Base-by-base conservation (phyloP, 2,888 invertebrate genomes). In the Saturnia japonica region DNA sequence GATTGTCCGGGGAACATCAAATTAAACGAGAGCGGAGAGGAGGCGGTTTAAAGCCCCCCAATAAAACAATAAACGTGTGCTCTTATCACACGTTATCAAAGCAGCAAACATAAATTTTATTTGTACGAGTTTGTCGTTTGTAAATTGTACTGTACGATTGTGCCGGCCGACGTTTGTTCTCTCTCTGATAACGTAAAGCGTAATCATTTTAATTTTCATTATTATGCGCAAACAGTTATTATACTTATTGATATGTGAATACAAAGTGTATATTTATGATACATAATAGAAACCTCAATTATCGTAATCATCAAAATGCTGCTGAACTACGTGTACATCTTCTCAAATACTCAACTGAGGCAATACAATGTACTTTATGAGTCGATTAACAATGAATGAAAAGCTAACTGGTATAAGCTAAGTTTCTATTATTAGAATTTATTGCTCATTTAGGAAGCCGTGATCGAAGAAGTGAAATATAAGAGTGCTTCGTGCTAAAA, bases 11-110 rank as follows among this genome's bases (percentile, higher is more conserved):
- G 73, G 80, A 80, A 77, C 75, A 80, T 80, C 78, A 80, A 75
- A 77, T 80, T 76, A 74, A 80, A 78, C 79, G 77, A 78, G 79
- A 77, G 75, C 78, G 78, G 77, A 74, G 79, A 78, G 76, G 74
- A 80, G 77, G 64, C 77, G 76, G 79, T 80, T 80, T 79, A 80
- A 68, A 71, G 82, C 91, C 86, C 75, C 34, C 85, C 90, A 91
- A 91, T 93, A 93, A 93, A 93, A 93, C 93, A 92, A 93, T 93
- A 89, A 90, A 86, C 85, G 84, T 79, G 80, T 79, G 80, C 85
- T 80, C 87, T 93, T 93, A 93, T 93, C 93, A 89, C 62, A 68
- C 69, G 75, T 88, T 91, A 91, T 91, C 91, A 91, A 86, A 87
- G 80, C 83, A 84, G 87, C 90, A 90, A 91, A 91, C 90, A 91